A percentile compares a stretch with the other conserved stretches of the same genome.
Conservation (phyloP, 35 echinoderm and acorn worm species). For the Holothuria glaberrima region DNA sequence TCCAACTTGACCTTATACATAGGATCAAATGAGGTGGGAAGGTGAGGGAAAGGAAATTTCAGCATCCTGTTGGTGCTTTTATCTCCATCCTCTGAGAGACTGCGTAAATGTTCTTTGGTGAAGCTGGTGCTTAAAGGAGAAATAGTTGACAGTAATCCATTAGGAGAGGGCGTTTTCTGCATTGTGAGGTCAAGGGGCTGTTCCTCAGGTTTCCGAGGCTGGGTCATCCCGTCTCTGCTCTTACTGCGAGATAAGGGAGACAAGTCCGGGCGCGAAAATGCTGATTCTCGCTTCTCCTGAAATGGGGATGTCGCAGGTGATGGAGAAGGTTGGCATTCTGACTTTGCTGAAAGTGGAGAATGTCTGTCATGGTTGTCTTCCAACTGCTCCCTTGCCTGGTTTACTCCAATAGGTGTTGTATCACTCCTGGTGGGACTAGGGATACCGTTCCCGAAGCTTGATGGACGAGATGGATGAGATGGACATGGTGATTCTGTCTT, state of each 20-base stretch:
- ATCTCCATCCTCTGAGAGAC: conserved; percentile 11
- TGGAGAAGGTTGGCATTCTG: not conserved
- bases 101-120: not conserved
- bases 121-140: not conserved
- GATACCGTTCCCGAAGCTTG: not conserved
- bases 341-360: not conserved
- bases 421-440: not conserved
- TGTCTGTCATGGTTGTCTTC: not conserved
- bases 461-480: not conserved
- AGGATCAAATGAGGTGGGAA: conserved; percentile 67
- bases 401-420: not conserved
- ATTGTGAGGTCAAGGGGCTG: conserved; percentile 82
- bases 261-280: conserved; percentile 31
- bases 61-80: not conserved
- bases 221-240: conserved; percentile 19
- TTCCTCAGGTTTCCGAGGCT: conserved; percentile 48
- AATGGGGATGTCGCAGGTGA: conserved; percentile 7
- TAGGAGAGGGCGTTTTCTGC: conserved; percentile 47
- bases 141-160: conserved; percentile 19
- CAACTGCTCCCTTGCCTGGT: not conserved
- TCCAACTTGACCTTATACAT: conserved; percentile 78
- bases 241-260: conserved; percentile 33
- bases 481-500: not conserved
- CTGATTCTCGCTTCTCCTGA: conserved; percentile 24
- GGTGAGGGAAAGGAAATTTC: conserved; percentile 20